Percentiles rank a stretch among this genome's conserved stretches.
phyloP scores from a whole-genome alignment of 2,888 invertebrate genomes.

The Hyppa rectilinea region DNA sequence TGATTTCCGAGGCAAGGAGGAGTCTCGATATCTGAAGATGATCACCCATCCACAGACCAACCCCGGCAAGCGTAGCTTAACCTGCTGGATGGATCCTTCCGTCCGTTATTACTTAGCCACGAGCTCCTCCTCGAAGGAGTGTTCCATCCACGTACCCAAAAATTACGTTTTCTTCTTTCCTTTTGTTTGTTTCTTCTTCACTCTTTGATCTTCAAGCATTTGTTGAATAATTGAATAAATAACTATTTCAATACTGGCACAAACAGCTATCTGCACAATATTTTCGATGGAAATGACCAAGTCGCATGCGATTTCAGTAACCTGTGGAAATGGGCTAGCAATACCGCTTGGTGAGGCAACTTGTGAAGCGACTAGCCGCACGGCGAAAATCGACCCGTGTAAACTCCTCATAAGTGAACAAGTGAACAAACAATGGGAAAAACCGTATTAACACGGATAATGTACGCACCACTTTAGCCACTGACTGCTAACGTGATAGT shows the following conservation, averaged over 20 bases:
- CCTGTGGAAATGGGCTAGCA: constrained; percentile 72
- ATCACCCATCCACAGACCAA: too few species aligned
- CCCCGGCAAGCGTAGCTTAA: too few species aligned
- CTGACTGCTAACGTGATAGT: constrained; percentile 22
- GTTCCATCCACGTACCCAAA: not conserved
- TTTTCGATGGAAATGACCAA: constrained; percentile 70
- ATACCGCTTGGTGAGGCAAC: constrained; percentile 63
- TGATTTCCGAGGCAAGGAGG: too few species aligned
- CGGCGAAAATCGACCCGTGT: constrained; percentile 27
- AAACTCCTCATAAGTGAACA: too few species aligned
- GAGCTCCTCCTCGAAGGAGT: too few species aligned
- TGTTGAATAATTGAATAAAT: constrained; percentile 24
- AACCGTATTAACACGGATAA: constrained; percentile 32
- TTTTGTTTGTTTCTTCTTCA: too few species aligned
- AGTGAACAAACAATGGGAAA: constrained; percentile 32
- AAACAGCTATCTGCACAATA: constrained; percentile 68
- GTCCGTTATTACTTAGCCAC: too few species aligned
- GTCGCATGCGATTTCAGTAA: constrained; percentile 74
- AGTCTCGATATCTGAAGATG: too few species aligned
- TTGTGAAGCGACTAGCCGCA: constrained; percentile 10
- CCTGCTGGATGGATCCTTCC: too few species aligned
- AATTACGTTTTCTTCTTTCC: too few species aligned
- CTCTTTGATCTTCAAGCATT: not conserved
- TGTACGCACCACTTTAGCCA: constrained; percentile 37
- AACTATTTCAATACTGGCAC: constrained; percentile 58